A percentile compares a stretch with the other conserved stretches of the same genome.
These are phyloP conservation scores for Lethenteron camtschaticum DNA, from an alignment of 2,113 vertebrate genomes.

Conservation along the genomic window DNA sequence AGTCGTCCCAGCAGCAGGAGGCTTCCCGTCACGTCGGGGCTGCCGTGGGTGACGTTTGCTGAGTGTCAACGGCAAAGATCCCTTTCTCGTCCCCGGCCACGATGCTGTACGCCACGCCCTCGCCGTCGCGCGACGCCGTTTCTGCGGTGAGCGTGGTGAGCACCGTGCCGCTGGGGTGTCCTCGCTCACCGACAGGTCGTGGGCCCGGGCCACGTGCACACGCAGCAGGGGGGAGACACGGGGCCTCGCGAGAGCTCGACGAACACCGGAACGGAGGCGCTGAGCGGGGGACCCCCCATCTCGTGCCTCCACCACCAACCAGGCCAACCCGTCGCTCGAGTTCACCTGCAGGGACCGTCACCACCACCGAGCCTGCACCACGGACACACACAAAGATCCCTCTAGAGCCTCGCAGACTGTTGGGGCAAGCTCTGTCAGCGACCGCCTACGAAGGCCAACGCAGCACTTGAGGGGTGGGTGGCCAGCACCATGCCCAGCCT, in stretches of 20 bases:
- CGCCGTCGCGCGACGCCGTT: conserved; percentile 45
- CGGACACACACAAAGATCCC: too few species aligned
- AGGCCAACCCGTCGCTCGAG: conserved; percentile 33
- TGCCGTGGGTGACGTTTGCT: too few species aligned
- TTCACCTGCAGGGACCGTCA: conserved; percentile 26
- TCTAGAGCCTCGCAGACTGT: too few species aligned
- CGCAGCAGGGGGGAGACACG: not conserved
- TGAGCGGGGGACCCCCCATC: conserved; percentile 49
- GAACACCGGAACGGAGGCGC: conserved; percentile 45
- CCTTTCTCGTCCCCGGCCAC: conserved; percentile 57
- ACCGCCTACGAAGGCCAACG: too few species aligned
- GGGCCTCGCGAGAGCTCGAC: conserved; percentile 50
- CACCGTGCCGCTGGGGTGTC: conserved; percentile 52
- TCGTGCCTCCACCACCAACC: conserved; percentile 51
- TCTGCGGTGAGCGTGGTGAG: conserved; percentile 53
- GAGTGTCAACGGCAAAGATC: conserved; percentile 61
- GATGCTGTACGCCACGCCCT: conserved; percentile 63
- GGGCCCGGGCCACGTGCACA: conserved; percentile 23
- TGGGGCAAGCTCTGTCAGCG: too few species aligned
- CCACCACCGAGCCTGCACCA: not conserved
- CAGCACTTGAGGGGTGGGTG: too few species aligned
- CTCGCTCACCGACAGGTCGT: conserved; percentile 39
- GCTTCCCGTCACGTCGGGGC: conserved; percentile 22
- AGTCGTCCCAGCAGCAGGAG: conserved; percentile 54
- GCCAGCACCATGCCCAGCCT: too few species aligned